phyloP scores from a whole-genome alignment of 2,113 vertebrate species.

The Desmodus rotundus region DNA sequence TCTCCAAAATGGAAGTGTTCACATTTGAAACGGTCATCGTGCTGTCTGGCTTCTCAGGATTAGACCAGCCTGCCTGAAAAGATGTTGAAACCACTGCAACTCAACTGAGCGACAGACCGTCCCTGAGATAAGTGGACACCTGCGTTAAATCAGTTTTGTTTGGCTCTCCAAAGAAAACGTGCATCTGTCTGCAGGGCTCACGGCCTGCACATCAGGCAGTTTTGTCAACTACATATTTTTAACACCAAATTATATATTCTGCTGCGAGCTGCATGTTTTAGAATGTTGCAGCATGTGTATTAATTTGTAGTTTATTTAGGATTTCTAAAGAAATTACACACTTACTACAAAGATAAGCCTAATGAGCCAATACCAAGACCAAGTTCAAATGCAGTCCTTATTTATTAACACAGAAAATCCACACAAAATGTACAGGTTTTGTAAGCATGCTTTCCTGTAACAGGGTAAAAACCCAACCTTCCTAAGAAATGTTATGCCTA shows the following conservation, averaged over 20 bases:
- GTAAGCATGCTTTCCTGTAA: not conserved
- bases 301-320: not conserved
- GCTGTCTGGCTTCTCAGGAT: not conserved
- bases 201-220: conserved; percentile 12
- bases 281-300: not conserved
- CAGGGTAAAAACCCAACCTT: not conserved
- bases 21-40: not conserved
- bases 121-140: conserved; percentile 31
- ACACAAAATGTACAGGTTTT: not conserved
- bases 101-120: not conserved
- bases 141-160: not conserved
- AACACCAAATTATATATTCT: conserved; percentile 17
- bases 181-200: conserved; percentile 20
- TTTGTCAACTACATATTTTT: conserved; percentile 15
- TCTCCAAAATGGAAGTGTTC: conserved; percentile 55
- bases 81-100: not conserved
- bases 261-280: not conserved
- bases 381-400: not conserved
- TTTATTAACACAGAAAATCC: not conserved
- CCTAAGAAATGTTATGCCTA: not conserved
- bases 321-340: not conserved
- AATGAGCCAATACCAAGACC: not conserved
- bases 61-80: not conserved
- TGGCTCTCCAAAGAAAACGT: not conserved
- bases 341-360: not conserved